Evolutionary conservation across 1,140 invertebrate species (phyloP).

Genomic region (Drosophila teissieri): DNA sequence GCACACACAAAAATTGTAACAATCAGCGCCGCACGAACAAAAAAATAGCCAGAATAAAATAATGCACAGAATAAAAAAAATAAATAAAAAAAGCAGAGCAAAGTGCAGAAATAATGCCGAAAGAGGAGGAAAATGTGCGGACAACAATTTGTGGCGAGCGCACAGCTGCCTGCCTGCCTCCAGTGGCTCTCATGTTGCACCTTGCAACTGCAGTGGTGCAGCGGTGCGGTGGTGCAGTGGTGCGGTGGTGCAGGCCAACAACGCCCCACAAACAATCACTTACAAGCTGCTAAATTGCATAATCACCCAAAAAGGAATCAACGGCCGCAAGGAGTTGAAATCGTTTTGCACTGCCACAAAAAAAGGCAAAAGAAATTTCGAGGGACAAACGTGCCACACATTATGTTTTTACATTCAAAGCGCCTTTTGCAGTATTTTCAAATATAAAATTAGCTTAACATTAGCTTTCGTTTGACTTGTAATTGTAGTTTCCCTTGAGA

Average conservation of each 20-base stretch:
- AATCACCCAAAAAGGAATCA: constrained; percentile 78
- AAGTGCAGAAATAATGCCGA: constrained; percentile 50
- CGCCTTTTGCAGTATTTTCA: no score
- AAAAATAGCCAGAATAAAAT: constrained; percentile 49
- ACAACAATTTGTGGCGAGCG: constrained; percentile 61
- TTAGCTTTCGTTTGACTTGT: no score
- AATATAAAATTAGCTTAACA: no score
- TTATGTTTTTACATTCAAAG: no score
- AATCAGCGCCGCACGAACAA: constrained; percentile 61
- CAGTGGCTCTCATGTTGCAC: constrained; percentile 59
- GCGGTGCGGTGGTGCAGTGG: constrained; percentile 2
- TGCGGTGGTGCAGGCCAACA: constrained; percentile 38
- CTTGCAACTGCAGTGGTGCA: constrained; percentile 55
- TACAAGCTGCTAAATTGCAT: constrained; percentile 83
- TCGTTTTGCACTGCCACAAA: constrained; percentile 12
- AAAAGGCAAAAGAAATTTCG: no score
- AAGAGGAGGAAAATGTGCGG: constrained; percentile 66
- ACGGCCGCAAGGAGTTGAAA: constrained; percentile 45
- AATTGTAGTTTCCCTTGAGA: no score
- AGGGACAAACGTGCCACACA: no score
- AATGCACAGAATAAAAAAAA: constrained; percentile 36
- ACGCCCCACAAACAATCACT: constrained; percentile 83
- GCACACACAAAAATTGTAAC: constrained; percentile 77
- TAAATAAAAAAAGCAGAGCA: constrained; percentile 35
- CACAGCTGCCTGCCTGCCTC: constrained; percentile 68